Conservation (phyloP, 2,113 vertebrate species). For the Meleagris gallopavo region DNA sequence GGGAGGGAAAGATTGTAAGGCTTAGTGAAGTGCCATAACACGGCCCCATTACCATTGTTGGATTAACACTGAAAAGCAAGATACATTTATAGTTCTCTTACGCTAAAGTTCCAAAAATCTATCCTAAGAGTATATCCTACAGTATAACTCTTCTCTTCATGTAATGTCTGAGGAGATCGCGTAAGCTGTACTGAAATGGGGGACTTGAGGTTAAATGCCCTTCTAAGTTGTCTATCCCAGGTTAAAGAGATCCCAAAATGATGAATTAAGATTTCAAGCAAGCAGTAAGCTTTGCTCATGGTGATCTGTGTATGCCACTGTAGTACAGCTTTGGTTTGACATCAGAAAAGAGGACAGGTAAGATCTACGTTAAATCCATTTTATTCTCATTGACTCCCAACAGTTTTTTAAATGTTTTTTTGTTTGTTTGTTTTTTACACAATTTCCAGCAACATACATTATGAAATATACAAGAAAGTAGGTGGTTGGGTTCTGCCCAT, state of each 20-base stretch:
- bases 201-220: background rate
- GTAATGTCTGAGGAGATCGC: background rate
- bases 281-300: background rate
- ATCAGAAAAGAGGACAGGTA: background rate
- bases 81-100: background rate
- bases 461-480: constrained; percentile 74
- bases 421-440: constrained; percentile 43
- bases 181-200: background rate
- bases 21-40: background rate
- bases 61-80: background rate
- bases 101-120: background rate
- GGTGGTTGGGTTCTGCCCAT: constrained; percentile 55
- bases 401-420: constrained; percentile 2
- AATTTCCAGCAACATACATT: constrained; percentile 77
- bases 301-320: rapidly evolving
- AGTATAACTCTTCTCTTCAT: no score
- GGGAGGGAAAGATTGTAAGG: background rate
- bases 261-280: background rate
- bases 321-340: background rate
- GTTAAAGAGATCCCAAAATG: background rate
- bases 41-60: rapidly evolving
- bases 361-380: constrained; percentile 75
- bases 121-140: background rate
- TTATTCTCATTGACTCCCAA: constrained; percentile 79
- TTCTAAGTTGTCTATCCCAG: background rate